These are phyloP conservation scores for Cantharis flavilabris DNA, from an alignment of 2,888 invertebrate species.

Conservation along the genomic window DNA sequence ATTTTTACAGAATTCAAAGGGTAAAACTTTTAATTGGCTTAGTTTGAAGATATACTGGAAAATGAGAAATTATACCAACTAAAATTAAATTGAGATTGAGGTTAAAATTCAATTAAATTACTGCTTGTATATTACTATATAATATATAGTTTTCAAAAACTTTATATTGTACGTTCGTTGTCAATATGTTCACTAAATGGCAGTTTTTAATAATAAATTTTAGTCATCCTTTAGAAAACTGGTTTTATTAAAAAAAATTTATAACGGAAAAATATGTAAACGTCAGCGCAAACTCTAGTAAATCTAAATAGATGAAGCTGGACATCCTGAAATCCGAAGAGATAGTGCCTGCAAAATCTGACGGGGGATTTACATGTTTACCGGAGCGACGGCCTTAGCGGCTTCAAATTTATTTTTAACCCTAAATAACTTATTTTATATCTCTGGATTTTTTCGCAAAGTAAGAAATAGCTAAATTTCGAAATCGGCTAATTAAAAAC, in stretches of 20 bases:
- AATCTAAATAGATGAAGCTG: conserved; percentile 41
- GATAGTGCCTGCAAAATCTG: conserved; percentile 40
- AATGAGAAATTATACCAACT: neutral
- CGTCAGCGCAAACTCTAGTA: conserved; percentile 27
- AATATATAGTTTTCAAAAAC: neutral
- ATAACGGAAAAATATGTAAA: neutral
- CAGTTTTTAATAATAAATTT: neutral
- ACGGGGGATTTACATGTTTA: conserved; percentile 30
- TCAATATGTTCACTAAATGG: neutral
- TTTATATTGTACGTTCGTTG: neutral
- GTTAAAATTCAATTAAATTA: neutral
- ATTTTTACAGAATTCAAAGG: neutral
- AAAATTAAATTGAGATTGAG: neutral
- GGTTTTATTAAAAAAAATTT: neutral
- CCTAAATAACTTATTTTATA: conserved; percentile 2
- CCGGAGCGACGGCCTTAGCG: conserved; percentile 12
- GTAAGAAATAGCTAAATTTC: neutral
- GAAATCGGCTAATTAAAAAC: neutral
- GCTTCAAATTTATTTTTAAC: conserved; percentile 22
- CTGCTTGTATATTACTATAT: neutral
- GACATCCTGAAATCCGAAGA: conserved; percentile 39
- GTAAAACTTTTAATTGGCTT: neutral
- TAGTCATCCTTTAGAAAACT: neutral
- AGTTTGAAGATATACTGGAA: neutral
- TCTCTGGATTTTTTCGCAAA: neutral